These are phyloP conservation scores for Sylvia borin DNA, from an alignment of 2,797 vertebrate genomes.

Conservation along the genomic window DNA sequence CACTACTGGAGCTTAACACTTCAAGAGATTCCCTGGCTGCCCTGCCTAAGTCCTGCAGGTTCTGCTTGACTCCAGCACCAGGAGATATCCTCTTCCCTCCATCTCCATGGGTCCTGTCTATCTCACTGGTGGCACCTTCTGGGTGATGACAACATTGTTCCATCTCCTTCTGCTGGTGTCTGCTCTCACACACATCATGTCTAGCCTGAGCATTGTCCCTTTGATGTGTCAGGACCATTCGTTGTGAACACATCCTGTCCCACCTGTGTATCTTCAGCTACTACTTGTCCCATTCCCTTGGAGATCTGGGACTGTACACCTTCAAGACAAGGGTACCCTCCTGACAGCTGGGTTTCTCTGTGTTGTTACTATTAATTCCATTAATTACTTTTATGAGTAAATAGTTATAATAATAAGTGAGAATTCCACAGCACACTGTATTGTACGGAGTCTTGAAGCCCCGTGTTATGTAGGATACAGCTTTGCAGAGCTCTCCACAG, in stretches of 20 bases:
- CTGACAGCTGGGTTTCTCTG: neutral
- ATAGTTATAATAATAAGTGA: neutral
- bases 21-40: neutral
- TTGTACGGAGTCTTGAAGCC: neutral
- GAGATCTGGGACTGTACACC: neutral
- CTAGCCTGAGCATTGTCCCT: neutral
- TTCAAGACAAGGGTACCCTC: neutral
- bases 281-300: neutral
- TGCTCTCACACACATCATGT: neutral
- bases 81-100: neutral
- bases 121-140: neutral
- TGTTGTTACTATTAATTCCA: neutral
- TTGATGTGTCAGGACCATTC: neutral
- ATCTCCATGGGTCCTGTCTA: neutral
- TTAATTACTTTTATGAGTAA: neutral
- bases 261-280: neutral
- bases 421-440: neutral
- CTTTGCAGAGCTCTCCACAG: neutral
- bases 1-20: neutral
- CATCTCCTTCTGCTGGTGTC: neutral
- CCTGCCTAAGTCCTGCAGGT: neutral
- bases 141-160: neutral
- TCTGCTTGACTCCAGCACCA: neutral
- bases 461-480: neutral
- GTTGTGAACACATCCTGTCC: neutral